Evolutionary conservation across 2,113 vertebrate species (phyloP).

Genomic region (Pangasianodon hypophthalmus): DNA sequence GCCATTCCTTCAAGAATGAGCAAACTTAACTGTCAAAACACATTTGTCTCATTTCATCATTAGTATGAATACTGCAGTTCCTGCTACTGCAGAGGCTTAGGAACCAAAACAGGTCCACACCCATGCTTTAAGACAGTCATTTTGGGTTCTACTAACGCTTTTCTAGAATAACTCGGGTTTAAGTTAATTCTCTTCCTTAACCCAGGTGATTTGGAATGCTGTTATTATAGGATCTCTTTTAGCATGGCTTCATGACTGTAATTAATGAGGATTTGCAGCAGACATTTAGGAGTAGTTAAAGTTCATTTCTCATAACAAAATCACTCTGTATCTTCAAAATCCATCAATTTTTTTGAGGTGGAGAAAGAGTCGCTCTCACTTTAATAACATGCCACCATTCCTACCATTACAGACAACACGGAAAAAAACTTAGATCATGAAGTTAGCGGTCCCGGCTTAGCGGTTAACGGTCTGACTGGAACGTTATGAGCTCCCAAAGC

Average conservation of each 20-base stretch:
- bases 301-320: neutral
- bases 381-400: neutral
- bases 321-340: neutral
- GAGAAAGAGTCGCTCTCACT: neutral
- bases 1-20: neutral
- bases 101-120: neutral
- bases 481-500: neutral
- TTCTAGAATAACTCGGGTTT: neutral
- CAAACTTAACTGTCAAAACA: neutral
- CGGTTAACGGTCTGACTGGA: neutral
- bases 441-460: neutral
- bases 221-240: slow-evolving; percentile 16
- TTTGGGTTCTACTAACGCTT: neutral
- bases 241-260: neutral
- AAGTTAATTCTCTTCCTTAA: neutral
- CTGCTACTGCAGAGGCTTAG: neutral
- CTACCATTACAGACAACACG: neutral
- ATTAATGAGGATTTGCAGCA: neutral
- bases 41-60: neutral
- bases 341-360: neutral
- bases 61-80: neutral
- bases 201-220: neutral
- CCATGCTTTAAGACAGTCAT: neutral
- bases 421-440: neutral
- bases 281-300: neutral